Conservation (phyloP, 2,113 vertebrate genomes). For the Cottus gobio region DNA sequence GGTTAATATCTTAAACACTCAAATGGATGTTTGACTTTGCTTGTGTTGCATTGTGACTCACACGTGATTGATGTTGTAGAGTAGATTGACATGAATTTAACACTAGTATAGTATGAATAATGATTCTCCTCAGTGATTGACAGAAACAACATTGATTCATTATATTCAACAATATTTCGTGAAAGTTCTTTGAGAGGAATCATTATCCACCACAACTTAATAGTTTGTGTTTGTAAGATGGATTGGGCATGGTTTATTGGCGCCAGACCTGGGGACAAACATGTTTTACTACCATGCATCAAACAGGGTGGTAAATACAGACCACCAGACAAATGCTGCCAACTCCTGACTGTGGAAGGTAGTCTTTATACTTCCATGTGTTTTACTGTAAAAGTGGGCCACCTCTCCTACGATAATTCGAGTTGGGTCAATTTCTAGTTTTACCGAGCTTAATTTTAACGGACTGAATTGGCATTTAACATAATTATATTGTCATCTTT, state of each 20-base stretch:
- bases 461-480: too few species aligned
- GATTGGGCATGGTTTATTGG: constrained; percentile 55
- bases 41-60: constrained; percentile 57
- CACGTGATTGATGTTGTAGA: constrained; percentile 37
- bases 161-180: background rate
- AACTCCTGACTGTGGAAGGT: constrained; percentile 19
- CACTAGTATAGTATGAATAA: constrained; percentile 36
- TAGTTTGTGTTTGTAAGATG: constrained; percentile 29
- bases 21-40: constrained; percentile 20
- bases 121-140: constrained; percentile 54
- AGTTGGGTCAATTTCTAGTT: too few species aligned
- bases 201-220: constrained; percentile 45
- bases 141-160: background rate
- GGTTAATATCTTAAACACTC: constrained; percentile 10
- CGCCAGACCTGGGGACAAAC: constrained; percentile 60
- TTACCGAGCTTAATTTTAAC: too few species aligned
- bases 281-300: background rate
- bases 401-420: too few species aligned
- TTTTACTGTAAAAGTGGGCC: too few species aligned
- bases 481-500: too few species aligned
- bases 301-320: background rate
- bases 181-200: constrained; percentile 45
- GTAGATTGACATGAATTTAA: constrained; percentile 30
- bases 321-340: constrained; percentile 47
- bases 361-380: background rate